Percentiles rank a stretch among this genome's conserved stretches.
These are phyloP conservation scores for Elanoides forficatus DNA, from an alignment of 2,113 vertebrate genomes.

Conservation along the genomic window DNA sequence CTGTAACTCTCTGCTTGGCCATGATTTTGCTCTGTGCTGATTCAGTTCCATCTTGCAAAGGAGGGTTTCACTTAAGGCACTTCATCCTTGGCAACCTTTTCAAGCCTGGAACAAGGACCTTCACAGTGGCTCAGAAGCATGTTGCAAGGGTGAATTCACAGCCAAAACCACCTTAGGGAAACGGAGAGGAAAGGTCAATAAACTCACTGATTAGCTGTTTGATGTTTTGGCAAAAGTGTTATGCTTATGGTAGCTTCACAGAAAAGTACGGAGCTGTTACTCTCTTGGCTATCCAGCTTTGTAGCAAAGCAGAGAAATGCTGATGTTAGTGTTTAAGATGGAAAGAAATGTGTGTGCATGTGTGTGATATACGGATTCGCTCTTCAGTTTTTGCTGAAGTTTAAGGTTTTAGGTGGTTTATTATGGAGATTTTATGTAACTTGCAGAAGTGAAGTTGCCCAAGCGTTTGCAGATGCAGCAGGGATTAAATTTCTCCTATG, in stretches of 20 bases:
- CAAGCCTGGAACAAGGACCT: background rate
- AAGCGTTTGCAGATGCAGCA: background rate
- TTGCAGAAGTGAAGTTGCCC: background rate
- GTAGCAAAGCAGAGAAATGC: background rate
- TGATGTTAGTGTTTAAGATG: background rate
- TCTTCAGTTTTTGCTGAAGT: background rate
- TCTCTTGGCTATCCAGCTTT: background rate
- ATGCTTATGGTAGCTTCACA: background rate
- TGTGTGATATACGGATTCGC: background rate
- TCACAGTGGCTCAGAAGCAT: background rate
- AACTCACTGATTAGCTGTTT: background rate
- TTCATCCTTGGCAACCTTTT: background rate
- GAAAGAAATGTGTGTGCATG: background rate
- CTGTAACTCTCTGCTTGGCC: background rate
- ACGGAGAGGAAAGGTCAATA: slow-evolving; percentile 2
- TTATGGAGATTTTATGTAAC: background rate
- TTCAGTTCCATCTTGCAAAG: background rate
- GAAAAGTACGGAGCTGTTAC: background rate
- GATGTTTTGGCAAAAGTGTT: background rate
- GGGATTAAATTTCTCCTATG: background rate
- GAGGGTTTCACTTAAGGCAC: background rate
- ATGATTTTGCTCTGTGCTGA: background rate
- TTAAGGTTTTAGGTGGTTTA: background rate
- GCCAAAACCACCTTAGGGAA: slow-evolving; percentile 29
- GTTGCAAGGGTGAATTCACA: background rate